Evolutionary conservation across 2,888 invertebrate genomes (phyloP).

Genomic region (Harmothoe impar): DNA sequence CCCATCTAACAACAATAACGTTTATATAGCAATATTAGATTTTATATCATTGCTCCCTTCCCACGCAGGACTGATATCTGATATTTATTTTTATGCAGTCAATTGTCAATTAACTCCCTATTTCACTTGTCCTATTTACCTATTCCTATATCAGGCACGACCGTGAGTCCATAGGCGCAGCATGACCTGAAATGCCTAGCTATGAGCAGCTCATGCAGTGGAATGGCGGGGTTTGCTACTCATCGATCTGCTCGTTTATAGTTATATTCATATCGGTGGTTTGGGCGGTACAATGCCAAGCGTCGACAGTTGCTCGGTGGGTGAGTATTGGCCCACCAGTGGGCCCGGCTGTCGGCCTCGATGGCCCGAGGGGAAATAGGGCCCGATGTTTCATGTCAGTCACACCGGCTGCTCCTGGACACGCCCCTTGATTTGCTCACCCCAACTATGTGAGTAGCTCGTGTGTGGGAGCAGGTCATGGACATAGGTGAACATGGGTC

Average conservation of each 20-base stretch:
- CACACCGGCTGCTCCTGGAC: neutral
- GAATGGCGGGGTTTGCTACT: constrained; percentile 13
- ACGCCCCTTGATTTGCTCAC: constrained; percentile 27
- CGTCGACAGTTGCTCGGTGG: neutral
- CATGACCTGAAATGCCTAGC: neutral
- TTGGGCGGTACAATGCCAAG: neutral
- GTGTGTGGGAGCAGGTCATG: neutral
- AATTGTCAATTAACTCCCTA: too few species aligned
- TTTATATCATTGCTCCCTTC: too few species aligned
- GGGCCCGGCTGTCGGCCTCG: neutral
- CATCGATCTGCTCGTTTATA: constrained; percentile 25
- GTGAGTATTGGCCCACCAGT: neutral
- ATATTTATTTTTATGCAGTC: too few species aligned
- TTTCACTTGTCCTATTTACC: too few species aligned
- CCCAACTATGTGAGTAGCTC: neutral
- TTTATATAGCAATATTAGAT: too few species aligned
- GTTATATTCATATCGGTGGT: constrained; percentile 43
- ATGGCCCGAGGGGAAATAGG: constrained; percentile 33
- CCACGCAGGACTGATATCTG: too few species aligned
- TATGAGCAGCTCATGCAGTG: neutral
- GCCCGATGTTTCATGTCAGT: constrained; percentile 58
- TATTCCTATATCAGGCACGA: too few species aligned
- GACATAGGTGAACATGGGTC: constrained; percentile 6
- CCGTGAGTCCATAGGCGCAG: neutral
- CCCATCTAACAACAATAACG: too few species aligned